Evolutionary conservation across 2,797 vertebrate species (phyloP).

Genomic region (Hemibagrus guttatus): DNA sequence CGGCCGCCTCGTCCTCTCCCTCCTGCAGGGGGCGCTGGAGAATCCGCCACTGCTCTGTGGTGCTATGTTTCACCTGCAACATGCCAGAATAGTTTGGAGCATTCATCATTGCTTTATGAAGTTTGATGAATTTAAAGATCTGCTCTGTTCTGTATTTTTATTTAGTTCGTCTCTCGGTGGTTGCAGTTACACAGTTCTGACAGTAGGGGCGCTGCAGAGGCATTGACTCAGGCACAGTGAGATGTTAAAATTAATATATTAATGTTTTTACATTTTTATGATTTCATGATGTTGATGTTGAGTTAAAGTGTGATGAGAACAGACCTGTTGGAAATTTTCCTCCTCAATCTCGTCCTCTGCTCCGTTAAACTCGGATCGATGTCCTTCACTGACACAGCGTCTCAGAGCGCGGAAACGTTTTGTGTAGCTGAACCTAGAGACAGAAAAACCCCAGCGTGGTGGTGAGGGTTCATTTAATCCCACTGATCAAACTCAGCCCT

Average conservation of each 20-base stretch:
- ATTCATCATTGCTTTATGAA: background rate
- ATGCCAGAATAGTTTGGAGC: background rate
- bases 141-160: background rate
- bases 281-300: background rate
- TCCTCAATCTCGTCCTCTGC: slow-evolving; percentile 80
- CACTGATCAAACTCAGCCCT: background rate
- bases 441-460: background rate
- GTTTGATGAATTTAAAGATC: background rate
- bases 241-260: background rate
- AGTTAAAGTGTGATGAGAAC: background rate
- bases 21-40: slow-evolving; percentile 60
- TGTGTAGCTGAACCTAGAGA: slow-evolving; percentile 87
- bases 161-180: background rate
- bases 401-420: slow-evolving; percentile 90
- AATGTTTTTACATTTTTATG: background rate
- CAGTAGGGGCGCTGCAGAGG: background rate
- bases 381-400: slow-evolving; percentile 82
- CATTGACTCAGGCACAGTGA: background rate
- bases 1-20: slow-evolving; percentile 75
- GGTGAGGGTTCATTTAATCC: slow-evolving; percentile 3
- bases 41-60: slow-evolving; percentile 56
- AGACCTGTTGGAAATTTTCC: slow-evolving; percentile 77
- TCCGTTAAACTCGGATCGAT: slow-evolving; percentile 82
- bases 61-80: slow-evolving; percentile 46
- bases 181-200: background rate